Base-by-base conservation (phyloP, 2,797 vertebrate species). In the Hybognathus amarus region DNA sequence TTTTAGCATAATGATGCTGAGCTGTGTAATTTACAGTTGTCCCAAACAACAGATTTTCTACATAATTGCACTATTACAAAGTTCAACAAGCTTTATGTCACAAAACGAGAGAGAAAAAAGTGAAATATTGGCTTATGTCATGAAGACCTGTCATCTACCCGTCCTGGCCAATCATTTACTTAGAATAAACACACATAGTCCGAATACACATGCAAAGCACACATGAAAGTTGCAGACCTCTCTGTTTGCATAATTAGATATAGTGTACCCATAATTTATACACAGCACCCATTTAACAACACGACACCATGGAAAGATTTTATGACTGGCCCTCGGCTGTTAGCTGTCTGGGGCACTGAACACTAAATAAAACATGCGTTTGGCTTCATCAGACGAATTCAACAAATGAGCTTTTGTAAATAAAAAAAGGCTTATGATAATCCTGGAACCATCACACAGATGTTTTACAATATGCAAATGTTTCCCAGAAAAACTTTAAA, bases 151-250 rank as follows among this genome's bases (percentile, higher is more conserved):
- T 56, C 74, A 85, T 73, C 54, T 20, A 33, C 45, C 2, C 61
- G 69, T 74, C 38, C 74, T 38, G 68, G 90, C 91, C 90, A 93
- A 93, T 95, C 77, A 91, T 95, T 94, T 85, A 90, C 89, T 86
- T 85, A 90, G 85, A 92, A 92, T 86, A 92, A 89, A 93, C 79
- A 78, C 30, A 70, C 70, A 77, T 40, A 52, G 73, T 83, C 81
- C 50, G 24, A 40, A 5, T 77, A 13, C 81, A 77, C 18, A 64
- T 59, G 73, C 50, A 77, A 45, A 82, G 80, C 40, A 75, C 45
- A 82, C 61, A 82, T n/a, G 33, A 74, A 24, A 52, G 30, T 15
- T 40, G 40, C 42, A 73, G 8, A 63, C 12, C 24, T 73, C 38
- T 47, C 36, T 47, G 12, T 81, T 64, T 73, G 40, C 30, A 81